Base-by-base conservation (phyloP, 23 tunicate genomes). In the Ascidia mentula region DNA sequence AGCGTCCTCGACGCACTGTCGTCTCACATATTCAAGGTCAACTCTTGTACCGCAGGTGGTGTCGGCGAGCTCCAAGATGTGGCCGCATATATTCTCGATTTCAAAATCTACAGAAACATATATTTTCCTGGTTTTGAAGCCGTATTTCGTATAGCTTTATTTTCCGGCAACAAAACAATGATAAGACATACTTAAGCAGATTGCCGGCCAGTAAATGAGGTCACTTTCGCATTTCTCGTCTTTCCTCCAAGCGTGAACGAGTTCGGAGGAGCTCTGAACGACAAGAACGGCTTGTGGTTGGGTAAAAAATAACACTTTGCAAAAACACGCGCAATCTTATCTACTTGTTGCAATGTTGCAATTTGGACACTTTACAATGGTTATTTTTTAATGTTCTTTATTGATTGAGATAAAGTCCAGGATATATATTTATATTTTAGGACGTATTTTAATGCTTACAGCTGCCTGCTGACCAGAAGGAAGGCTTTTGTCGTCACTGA, bases 401-500 rank as follows among this genome's bases (percentile, higher is more conserved):
- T n/a, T n/a, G n/a, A n/a, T n/a, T n/a, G n/a, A n/a, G n/a, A n/a
- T n/a, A n/a, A n/a, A n/a, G n/a, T n/a, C n/a, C n/a, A n/a, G n/a
- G n/a, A n/a, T n/a, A n/a, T n/a, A n/a, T n/a, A n/a, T n/a, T n/a
- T n/a, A n/a, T n/a, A n/a, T n/a, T n/a, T n/a, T n/a, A n/a, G n/a
- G n/a, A n/a, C n/a, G n/a, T n/a, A n/a, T n/a, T n/a, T n/a, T n/a
- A n/a, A n/a, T n/a, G 35, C 22, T 34, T 7, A 32, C 39, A 9
- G 61, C 73, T 22, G 79, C 83, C 7, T 18, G 1, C n/a, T 40
- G 37, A 15, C 45, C 36, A 0, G 89, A 85, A 45, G 73, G 77
- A 38, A 85, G 72, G 26, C 15, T 40, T 22, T 60, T 15, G 46
- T 85, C 89, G 76, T 85, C 89, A 7, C 40, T 1, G 0, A 31